These are phyloP conservation scores for Aurelia sp. DNA, from an alignment of 30 jellyfish, hydroid and myxozoan species.

Conservation along the genomic window DNA sequence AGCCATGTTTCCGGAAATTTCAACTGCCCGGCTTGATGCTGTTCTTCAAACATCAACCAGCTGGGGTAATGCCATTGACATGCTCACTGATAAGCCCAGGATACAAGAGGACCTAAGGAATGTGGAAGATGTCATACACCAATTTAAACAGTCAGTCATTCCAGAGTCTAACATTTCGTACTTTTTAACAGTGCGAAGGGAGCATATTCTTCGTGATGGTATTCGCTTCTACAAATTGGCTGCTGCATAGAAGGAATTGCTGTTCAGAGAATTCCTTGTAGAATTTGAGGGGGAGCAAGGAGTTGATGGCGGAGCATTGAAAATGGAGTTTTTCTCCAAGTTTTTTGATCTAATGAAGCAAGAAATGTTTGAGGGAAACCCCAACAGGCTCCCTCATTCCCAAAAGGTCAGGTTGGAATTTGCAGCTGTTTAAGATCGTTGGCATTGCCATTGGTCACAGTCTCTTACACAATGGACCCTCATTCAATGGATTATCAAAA, in stretches of 20 bases:
- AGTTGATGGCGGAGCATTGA: slow-evolving; percentile 37
- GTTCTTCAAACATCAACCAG: background rate
- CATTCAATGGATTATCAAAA: slow-evolving; percentile 2
- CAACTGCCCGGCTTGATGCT: background rate
- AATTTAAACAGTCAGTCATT: background rate
- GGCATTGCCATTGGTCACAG: slow-evolving; percentile 70
- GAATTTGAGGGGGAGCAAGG: slow-evolving; percentile 18
- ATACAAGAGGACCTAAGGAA: background rate
- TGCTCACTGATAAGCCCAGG: background rate
- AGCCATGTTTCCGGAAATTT: background rate
- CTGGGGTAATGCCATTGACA: background rate
- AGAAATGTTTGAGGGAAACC: slow-evolving; percentile 39
- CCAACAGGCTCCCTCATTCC: slow-evolving; percentile 53
- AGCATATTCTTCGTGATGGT: slow-evolving; percentile 3
- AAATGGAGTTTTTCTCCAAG: slow-evolving; percentile 29
- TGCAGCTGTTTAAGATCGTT: slow-evolving; percentile 47
- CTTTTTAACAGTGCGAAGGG: slow-evolving; percentile 3
- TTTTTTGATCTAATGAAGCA: slow-evolving; percentile 21
- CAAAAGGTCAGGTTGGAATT: slow-evolving; percentile 68
- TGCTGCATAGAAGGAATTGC: slow-evolving; percentile 13
- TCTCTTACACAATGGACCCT: slow-evolving; percentile 58
- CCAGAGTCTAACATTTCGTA: background rate
- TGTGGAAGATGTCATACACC: background rate
- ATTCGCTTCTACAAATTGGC: slow-evolving; percentile 35
- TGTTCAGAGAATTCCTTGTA: background rate